Evolutionary conservation across 2,113 vertebrate genomes (phyloP).

Genomic region (Melanerpes aurifrons): DNA sequence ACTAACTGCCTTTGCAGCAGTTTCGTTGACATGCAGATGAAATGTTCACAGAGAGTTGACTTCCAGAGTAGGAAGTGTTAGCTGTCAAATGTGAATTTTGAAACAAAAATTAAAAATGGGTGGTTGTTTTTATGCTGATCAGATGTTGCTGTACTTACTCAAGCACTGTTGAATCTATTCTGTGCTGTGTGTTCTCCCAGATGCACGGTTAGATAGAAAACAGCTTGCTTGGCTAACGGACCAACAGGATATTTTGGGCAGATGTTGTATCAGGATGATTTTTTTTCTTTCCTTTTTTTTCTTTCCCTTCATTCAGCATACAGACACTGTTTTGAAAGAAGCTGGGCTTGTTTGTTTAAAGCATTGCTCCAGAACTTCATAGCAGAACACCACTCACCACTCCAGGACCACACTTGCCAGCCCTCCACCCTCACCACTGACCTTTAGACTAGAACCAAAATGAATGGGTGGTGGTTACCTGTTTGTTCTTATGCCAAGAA

Average conservation of each 20-base stretch:
- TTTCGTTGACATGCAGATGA: neutral
- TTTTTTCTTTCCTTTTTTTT: neutral
- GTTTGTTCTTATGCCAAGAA: neutral
- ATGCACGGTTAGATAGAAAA: neutral
- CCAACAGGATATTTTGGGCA: neutral
- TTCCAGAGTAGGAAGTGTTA: neutral
- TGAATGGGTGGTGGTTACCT: neutral
- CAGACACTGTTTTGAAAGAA: neutral
- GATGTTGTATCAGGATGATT: neutral
- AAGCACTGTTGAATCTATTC: neutral
- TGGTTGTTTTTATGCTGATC: neutral
- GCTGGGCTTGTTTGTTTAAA: neutral
- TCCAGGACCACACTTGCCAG: no score
- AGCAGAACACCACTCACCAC: no score
- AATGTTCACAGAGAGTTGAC: neutral
- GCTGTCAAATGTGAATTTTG: neutral
- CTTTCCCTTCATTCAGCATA: neutral
- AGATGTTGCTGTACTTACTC: neutral
- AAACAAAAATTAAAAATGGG: neutral
- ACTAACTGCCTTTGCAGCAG: neutral
- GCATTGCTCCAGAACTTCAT: neutral
- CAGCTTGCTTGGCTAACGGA: neutral
- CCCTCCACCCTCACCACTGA: neutral
- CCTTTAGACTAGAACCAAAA: neutral
- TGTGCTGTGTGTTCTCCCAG: neutral